phyloP scores from a whole-genome alignment of 2,113 vertebrate genomes.

The Tachuris rubrigastra region DNA sequence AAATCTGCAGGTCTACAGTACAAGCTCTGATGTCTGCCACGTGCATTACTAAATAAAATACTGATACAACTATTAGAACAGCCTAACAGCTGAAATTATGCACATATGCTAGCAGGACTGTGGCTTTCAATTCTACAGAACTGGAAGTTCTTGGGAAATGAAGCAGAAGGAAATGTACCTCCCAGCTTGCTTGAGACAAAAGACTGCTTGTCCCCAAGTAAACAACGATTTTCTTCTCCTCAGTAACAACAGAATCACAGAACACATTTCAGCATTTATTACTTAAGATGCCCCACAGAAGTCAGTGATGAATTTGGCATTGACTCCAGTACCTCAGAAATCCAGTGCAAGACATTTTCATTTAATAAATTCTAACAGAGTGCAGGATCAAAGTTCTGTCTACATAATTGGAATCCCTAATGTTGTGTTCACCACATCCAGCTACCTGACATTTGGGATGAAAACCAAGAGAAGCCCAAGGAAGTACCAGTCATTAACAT shows the following conservation, averaged over 20 bases:
- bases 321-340: background rate
- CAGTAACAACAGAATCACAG: background rate
- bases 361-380: conserved; percentile 46
- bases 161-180: background rate
- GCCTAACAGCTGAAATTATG: background rate
- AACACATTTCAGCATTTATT: background rate
- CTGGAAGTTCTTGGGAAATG: background rate
- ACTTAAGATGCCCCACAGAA: background rate
- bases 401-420: conserved; percentile 28
- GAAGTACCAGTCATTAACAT: conserved; percentile 15
- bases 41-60: background rate
- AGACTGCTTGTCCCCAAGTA: background rate
- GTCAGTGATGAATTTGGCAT: background rate
- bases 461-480: conserved; percentile 24
- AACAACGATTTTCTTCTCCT: background rate
- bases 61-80: background rate
- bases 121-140: background rate
- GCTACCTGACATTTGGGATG: background rate
- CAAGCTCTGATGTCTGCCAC: background rate
- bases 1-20: background rate
- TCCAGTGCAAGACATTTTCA: background rate
- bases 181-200: background rate
- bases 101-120: background rate
- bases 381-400: conserved; percentile 18
- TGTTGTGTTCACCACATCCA: background rate